Evolutionary conservation across 2,797 vertebrate species (phyloP).

Genomic region (Tolypeutes matacus): DNA sequence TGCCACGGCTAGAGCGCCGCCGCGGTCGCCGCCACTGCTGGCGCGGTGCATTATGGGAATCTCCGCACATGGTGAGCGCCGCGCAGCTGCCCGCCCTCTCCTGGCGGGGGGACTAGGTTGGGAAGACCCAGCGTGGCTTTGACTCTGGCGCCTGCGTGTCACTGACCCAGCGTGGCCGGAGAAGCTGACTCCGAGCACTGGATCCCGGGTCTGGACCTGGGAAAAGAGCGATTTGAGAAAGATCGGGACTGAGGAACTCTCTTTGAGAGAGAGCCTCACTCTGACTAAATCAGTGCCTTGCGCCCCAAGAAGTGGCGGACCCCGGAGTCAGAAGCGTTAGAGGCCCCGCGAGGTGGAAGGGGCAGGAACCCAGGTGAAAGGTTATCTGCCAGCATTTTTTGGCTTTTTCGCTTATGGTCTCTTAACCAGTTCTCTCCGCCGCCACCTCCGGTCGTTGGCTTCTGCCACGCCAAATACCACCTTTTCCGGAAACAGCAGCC

Average conservation of each 20-base stretch:
- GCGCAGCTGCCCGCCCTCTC: neutral
- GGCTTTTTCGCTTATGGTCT: slow-evolving; percentile 8
- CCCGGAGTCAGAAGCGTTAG: neutral
- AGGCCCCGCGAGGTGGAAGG: neutral
- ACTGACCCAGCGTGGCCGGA: neutral
- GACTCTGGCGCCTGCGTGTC: slow-evolving; percentile 74
- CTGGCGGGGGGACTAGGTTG: neutral
- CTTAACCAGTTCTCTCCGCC: neutral
- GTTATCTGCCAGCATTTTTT: neutral
- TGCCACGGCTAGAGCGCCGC: slow-evolving; percentile 87
- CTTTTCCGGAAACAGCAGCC: neutral
- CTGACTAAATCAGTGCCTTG: neutral
- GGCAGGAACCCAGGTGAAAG: slow-evolving; percentile 22
- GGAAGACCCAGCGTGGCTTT: slow-evolving; percentile 38
- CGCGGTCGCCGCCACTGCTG: slow-evolving; percentile 86
- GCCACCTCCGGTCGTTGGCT: neutral
- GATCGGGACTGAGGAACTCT: neutral
- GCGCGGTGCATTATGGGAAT: slow-evolving; percentile 87
- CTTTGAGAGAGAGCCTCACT: neutral
- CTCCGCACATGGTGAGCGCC: slow-evolving; percentile 74
- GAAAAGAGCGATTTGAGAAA: neutral
- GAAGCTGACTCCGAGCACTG: neutral
- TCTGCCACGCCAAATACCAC: neutral
- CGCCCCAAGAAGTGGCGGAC: neutral
- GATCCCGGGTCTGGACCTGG: neutral